These are phyloP conservation scores for Drosophila ezoana DNA, from an alignment of 2,888 invertebrate species.

Conservation along the genomic window DNA sequence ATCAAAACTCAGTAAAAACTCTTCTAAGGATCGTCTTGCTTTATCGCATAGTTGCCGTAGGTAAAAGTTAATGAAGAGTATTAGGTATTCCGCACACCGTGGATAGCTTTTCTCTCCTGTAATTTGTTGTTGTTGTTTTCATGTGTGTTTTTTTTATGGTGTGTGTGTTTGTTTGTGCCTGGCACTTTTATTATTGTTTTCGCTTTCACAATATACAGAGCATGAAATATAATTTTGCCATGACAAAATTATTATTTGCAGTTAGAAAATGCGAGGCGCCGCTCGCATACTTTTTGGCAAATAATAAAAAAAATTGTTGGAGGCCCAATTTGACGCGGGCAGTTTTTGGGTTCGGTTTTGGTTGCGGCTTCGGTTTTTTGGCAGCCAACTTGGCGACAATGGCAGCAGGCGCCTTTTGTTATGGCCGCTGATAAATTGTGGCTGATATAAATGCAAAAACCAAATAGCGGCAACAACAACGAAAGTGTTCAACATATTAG, in stretches of 20 bases:
- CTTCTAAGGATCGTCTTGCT: too few species aligned
- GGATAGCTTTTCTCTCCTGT: not conserved
- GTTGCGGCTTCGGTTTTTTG: conserved; percentile 72
- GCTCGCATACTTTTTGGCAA: conserved; percentile 32
- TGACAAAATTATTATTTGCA: conserved; percentile 70
- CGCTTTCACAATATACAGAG: conserved; percentile 68
- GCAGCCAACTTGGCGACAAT: conserved; percentile 78
- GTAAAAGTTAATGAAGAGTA: conserved; percentile 6
- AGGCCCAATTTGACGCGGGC: conserved; percentile 48
- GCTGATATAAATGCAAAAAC: conserved; percentile 76
- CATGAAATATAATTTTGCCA: conserved; percentile 77
- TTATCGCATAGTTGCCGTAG: not conserved
- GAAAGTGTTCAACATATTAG: conserved; percentile 72
- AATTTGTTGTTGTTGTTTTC: conserved; percentile 24
- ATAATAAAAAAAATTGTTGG: conserved; percentile 51
- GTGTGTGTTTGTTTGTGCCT: conserved; percentile 28
- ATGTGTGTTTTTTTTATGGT: conserved; percentile 4
- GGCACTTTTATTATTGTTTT: conserved; percentile 64
- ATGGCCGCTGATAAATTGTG: conserved; percentile 79
- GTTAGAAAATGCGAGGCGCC: conserved; percentile 69
- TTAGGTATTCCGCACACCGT: not conserved
- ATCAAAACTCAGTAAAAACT: too few species aligned
- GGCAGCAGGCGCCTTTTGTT: conserved; percentile 75
- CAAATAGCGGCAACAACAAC: conserved; percentile 52
- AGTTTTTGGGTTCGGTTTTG: conserved; percentile 65